Evolutionary conservation across 2,797 vertebrate genomes (phyloP).

Genomic region (Muraenolepis orangiensis): DNA sequence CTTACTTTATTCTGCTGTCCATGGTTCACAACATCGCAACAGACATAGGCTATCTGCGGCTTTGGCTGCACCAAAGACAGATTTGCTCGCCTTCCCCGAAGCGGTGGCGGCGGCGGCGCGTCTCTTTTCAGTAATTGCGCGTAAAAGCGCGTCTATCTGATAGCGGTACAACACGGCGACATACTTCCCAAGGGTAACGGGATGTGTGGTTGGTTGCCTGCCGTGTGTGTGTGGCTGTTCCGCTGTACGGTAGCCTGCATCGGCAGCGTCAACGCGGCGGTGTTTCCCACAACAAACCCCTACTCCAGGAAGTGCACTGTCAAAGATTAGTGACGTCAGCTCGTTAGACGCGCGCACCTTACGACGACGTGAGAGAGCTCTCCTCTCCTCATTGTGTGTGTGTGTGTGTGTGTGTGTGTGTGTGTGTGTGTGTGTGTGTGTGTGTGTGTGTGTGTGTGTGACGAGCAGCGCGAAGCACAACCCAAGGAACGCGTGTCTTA

Average conservation of each 20-base stretch:
- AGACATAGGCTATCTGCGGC: constrained; percentile 63
- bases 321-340: constrained; percentile 73
- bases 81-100: constrained; percentile 26
- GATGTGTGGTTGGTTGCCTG: not conserved
- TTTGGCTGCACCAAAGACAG: constrained; percentile 44
- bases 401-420: too few relatives aligned
- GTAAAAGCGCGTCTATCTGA: too few relatives aligned
- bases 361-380: constrained; percentile 32
- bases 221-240: constrained; percentile 6
- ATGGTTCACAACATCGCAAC: constrained; percentile 87
- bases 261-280: constrained; percentile 48
- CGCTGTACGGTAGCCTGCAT: too few relatives aligned
- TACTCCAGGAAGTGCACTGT: constrained; percentile 80
- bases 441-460: too few relatives aligned
- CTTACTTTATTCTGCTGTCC: constrained; percentile 93
- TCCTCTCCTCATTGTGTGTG: too few relatives aligned
- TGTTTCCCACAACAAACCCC: constrained; percentile 70
- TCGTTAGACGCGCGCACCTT: constrained; percentile 54
- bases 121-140: constrained; percentile 9
- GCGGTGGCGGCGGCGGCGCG: constrained; percentile 27
- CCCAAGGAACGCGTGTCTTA: not conserved
- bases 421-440: too few relatives aligned
- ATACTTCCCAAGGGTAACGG: too few relatives aligned
- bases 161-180: not conserved
- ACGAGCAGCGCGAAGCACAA: too few relatives aligned